Conservation (phyloP, 2,113 vertebrate genomes). For the Callionymus lyra region DNA sequence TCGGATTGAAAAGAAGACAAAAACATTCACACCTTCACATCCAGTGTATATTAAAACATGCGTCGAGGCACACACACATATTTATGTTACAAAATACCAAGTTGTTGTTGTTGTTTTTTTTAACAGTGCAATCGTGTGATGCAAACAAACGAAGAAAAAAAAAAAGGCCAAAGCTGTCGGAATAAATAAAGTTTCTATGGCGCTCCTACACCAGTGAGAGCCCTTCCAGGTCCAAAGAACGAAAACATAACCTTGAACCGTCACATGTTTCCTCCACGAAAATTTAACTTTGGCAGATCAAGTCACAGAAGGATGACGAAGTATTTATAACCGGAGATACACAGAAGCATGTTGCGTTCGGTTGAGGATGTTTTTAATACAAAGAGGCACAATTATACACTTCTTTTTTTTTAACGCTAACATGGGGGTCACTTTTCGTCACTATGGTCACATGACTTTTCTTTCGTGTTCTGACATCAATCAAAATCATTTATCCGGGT, state of each 20-base stretch:
- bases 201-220: too few species aligned
- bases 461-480: too few species aligned
- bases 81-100: conserved; percentile 39
- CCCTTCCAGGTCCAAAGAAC: conserved; percentile 11
- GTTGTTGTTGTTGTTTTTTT: too few species aligned
- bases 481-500: too few species aligned
- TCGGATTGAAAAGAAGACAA: conserved; percentile 41
- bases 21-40: conserved; percentile 52
- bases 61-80: conserved; percentile 54
- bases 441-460: too few species aligned
- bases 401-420: too few species aligned
- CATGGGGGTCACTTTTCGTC: too few species aligned
- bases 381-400: too few species aligned
- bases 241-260: conserved; percentile 27
- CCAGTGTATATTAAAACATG: conserved; percentile 53
- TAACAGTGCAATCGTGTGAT: conserved; percentile 43
- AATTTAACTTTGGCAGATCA: conserved; percentile 58
- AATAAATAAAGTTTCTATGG: conserved; percentile 24
- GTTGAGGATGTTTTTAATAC: too few species aligned
- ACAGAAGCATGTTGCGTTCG: too few species aligned
- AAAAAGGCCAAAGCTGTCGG: conserved; percentile 57
- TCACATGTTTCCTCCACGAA: background rate
- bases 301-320: background rate
- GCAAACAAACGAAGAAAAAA: too few species aligned
- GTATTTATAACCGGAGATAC: too few species aligned